A percentile compares a stretch with the other conserved stretches of the same genome.
phyloP scores from a whole-genome alignment of 2,888 invertebrate genomes.

The Nomada flava region DNA sequence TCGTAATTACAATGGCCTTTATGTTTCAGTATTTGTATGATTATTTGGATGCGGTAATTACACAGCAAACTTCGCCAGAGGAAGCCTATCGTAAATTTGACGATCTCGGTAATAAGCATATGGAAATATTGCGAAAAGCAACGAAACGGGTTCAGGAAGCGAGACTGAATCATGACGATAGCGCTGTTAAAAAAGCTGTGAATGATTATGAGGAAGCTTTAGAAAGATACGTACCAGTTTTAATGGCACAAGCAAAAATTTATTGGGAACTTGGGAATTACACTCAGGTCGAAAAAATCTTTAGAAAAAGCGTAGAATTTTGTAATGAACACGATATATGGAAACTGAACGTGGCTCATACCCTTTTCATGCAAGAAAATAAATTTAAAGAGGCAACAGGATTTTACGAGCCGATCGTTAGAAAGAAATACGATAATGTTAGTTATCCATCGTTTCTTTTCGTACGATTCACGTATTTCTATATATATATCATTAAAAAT shows the following conservation, averaged over 20 bases:
- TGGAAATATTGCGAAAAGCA: conserved; percentile 94
- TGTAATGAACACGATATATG: conserved; percentile 98
- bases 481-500: background rate
- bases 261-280: conserved; percentile 99
- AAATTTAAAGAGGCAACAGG: conserved; percentile 99
- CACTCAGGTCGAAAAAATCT: conserved; percentile 97
- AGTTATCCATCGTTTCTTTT: conserved; percentile 56
- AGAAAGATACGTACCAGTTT: conserved; percentile 97
- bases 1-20: conserved; percentile 7
- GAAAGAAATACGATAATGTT: conserved; percentile 95
- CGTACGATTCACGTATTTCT: background rate
- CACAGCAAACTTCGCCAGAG: conserved; percentile 97
- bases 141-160: conserved; percentile 98
- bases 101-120: conserved; percentile 95
- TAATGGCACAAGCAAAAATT: conserved; percentile 99
- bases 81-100: conserved; percentile 98
- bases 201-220: conserved; percentile 96
- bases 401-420: conserved; percentile 99
- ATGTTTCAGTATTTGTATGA: conserved; percentile 92
- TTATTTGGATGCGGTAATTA: conserved; percentile 98
- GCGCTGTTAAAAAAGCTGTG: conserved; percentile 94
- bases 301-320: conserved; percentile 98
- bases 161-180: conserved; percentile 94
- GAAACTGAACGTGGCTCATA: conserved; percentile 99
- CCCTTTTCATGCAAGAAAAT: conserved; percentile 99